phyloP scores from a whole-genome alignment of 1,140 invertebrate species.

The Platorchestia sp. region DNA sequence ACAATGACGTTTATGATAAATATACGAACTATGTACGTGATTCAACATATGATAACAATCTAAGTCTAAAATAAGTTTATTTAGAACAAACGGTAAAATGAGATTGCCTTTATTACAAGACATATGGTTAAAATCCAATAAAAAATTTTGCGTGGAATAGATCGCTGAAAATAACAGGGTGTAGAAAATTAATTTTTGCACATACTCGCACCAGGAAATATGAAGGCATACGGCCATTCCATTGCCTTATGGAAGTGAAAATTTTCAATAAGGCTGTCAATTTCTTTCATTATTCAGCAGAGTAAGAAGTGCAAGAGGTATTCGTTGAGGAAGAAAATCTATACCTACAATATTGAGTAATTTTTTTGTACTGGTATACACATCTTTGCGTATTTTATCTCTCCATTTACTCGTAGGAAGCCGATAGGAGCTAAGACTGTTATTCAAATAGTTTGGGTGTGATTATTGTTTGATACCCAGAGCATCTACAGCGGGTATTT shows the following conservation, averaged over 20 bases:
- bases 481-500: background rate
- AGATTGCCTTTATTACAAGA: background rate
- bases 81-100: background rate
- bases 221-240: background rate
- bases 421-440: background rate
- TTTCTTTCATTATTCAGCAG: background rate
- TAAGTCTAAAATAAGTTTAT: background rate
- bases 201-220: background rate
- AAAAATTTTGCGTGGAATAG: background rate
- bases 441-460: background rate
- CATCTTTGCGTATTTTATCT: background rate
- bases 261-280: background rate
- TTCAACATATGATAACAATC: too few species aligned
- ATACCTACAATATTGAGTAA: background rate
- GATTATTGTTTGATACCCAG: background rate
- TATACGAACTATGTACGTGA: background rate
- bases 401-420: background rate
- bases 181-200: background rate
- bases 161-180: background rate
- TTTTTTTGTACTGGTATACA: background rate
- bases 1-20: background rate
- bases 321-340: background rate
- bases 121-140: background rate
- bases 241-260: background rate
- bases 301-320: background rate